Evolutionary conservation across 2,113 vertebrate genomes (phyloP).

Genomic region (Rhizomys pruinosus): DNA sequence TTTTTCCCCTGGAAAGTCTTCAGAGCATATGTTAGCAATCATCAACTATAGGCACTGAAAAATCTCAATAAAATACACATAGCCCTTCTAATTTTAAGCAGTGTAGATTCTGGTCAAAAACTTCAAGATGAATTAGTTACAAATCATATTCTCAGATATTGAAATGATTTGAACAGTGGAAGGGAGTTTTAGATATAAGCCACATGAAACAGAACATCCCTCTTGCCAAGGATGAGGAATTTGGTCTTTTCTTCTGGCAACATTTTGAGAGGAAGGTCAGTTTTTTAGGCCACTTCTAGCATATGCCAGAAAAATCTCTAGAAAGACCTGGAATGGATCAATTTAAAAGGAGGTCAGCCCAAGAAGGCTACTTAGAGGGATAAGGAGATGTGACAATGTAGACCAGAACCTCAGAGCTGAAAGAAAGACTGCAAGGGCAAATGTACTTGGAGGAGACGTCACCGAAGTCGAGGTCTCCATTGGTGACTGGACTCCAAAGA

Average conservation of each 20-base stretch:
- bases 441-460: background rate
- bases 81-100: slow-evolving; percentile 71
- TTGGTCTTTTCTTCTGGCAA: slow-evolving; percentile 66
- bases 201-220: slow-evolving; percentile 3
- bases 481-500: background rate
- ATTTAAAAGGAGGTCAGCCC: background rate
- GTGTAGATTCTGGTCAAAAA: slow-evolving; percentile 64
- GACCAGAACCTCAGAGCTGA: background rate
- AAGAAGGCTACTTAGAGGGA: background rate
- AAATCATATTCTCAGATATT: slow-evolving; percentile 56
- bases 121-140: slow-evolving; percentile 74
- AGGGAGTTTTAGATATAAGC: slow-evolving; percentile 39
- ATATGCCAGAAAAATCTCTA: slow-evolving; percentile 27
- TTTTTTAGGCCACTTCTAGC: background rate
- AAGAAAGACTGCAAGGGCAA: background rate
- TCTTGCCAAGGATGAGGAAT: slow-evolving; percentile 50
- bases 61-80: slow-evolving; percentile 70
- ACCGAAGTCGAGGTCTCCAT: background rate
- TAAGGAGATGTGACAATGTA: background rate
- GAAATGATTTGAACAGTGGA: slow-evolving; percentile 59
- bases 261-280: slow-evolving; percentile 44
- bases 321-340: background rate
- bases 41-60: slow-evolving; percentile 49
- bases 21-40: slow-evolving; percentile 73
- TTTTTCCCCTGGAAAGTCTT: slow-evolving; percentile 64